Conservation (phyloP, 2,888 invertebrate genomes). For the Allacma fusca region DNA sequence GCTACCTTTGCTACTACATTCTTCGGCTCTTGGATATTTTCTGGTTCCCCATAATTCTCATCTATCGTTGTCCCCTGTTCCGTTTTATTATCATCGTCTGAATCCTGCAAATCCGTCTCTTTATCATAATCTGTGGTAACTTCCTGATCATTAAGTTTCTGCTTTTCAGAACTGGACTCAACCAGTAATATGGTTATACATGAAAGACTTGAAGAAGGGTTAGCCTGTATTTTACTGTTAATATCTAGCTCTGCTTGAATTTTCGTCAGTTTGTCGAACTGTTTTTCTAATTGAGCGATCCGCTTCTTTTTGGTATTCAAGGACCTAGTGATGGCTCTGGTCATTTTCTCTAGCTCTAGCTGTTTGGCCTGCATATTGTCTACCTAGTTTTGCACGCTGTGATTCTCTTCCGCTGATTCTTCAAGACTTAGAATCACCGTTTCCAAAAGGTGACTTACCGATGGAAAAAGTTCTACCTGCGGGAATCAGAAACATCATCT, state of each 20-base stretch:
- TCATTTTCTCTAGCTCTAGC: neutral
- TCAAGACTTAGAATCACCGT: too few relatives aligned
- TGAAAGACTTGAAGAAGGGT: neutral
- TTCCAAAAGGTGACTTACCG: neutral
- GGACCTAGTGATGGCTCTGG: neutral
- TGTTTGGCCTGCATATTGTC: neutral
- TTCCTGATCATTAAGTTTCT: neutral
- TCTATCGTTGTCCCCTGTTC: too few relatives aligned
- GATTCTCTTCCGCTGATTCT: constrained; percentile 23
- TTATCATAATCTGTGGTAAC: neutral
- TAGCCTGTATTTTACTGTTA: neutral
- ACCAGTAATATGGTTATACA: neutral
- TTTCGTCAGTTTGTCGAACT: neutral
- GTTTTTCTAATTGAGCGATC: constrained; percentile 2
- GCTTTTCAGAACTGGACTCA: neutral
- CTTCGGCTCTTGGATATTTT: constrained; percentile 1
- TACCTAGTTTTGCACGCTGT: neutral
- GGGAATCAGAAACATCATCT: neutral
- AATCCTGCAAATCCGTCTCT: constrained; percentile 10
- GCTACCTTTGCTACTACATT: too few relatives aligned
- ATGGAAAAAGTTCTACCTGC: constrained; percentile 22
- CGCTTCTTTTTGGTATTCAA: too few relatives aligned
- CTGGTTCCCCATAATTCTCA: neutral
- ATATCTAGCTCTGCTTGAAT: neutral
- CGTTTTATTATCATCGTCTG: neutral